phyloP scores from a whole-genome alignment of 2,888 invertebrate species.

The Pheosia gnoma region DNA sequence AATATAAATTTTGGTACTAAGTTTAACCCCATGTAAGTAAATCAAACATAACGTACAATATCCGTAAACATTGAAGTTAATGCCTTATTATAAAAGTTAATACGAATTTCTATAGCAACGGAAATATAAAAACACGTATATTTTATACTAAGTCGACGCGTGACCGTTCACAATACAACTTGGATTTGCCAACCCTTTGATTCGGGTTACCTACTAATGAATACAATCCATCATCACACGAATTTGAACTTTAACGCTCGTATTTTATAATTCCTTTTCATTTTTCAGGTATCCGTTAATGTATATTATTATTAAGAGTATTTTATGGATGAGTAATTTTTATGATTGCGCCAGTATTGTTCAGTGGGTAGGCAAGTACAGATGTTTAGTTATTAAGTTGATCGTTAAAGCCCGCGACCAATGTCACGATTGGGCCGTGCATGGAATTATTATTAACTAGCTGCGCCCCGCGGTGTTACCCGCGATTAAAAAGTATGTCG shows the following conservation, averaged over 20 bases:
- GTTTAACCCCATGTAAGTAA: no score
- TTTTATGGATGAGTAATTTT: constrained; percentile 81
- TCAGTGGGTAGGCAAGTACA: constrained; percentile 41
- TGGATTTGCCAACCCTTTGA: constrained; percentile 84
- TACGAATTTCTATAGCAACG: constrained; percentile 69
- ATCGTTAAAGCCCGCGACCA: constrained; percentile 46
- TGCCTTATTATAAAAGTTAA: constrained; percentile 32
- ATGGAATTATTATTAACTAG: no score
- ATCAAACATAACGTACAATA: constrained; percentile 3
- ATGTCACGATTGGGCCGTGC: constrained; percentile 22
- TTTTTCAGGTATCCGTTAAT: constrained; percentile 47
- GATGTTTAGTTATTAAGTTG: constrained; percentile 51
- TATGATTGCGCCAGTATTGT: constrained; percentile 72
- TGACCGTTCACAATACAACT: constrained; percentile 79
- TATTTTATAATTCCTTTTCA: constrained; percentile 36
- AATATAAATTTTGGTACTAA: no score
- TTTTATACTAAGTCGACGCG: constrained; percentile 76
- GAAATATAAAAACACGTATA: constrained; percentile 74
- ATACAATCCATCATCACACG: constrained; percentile 40
- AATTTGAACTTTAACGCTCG: constrained; percentile 39
- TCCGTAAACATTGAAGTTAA: constrained; percentile 21
- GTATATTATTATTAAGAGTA: constrained; percentile 68
- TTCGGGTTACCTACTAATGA: constrained; percentile 69
- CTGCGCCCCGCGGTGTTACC: no score
- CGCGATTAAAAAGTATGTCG: no score